Evolutionary conservation across 2,113 vertebrate species (phyloP), one percentile per base, ranked within the genome.

Genomic region (Tachycineta bicolor): DNA sequence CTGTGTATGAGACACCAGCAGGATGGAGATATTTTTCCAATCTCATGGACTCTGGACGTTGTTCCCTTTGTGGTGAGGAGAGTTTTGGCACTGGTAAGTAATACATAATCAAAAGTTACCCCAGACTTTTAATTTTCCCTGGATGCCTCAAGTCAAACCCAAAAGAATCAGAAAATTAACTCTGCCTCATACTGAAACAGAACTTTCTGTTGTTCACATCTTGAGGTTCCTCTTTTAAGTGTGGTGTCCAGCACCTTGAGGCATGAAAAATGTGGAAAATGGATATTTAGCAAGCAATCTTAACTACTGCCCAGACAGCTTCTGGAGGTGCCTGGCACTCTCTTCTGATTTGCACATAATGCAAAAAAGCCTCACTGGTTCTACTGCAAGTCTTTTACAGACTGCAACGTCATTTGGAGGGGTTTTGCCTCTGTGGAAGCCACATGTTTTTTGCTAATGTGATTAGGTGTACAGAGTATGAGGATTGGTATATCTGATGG

Each of bases 1-100:
- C 99, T 29, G 97, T 99, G n/a, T 99, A 99, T 87, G 99, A 99
- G 98, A 99, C 99, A 64, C 99, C 99, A 67, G 97, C 98, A 58
- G 99, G 99, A 89, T 99, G 99, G 99, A 99, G 99, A 92, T 99
- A 99, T 96, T 99, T 99, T 95, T 99, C 99, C 73, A 99, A 99
- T 97, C 98, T 99, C 82, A 99, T 99, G 99, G 99, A 99, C 95
- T 99, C 99, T 13, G 99, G 99, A 26, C 98, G 99, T 88, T 99
- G 99, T 91, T 99, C 99, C 1, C 98, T 99, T 87, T 99, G 99
- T 95, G 99, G 99, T 89, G 99, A 99, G 95, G 99, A 99, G 97
- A 99, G 99, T 97, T 99, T 99, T 96, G 99, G 99, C 95, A 99
- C 99, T 97, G 99, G 99, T 99, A 98, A 95, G 97, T 41, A 37